phyloP scores from a whole-genome alignment of 2,888 invertebrate genomes.

The Parapristionchus giblindavisi region DNA sequence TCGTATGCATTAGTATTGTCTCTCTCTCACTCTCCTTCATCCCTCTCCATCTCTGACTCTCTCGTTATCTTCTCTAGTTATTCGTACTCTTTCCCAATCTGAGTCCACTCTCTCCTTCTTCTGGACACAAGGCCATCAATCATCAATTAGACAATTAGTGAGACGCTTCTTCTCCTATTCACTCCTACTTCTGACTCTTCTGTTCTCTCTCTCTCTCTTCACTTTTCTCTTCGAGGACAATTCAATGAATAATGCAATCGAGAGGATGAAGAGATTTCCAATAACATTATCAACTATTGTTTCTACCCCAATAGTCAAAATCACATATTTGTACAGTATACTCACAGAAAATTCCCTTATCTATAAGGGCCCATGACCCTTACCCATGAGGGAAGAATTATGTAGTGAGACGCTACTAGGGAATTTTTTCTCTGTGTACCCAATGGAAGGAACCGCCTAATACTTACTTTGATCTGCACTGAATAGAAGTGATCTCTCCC shows the following conservation, averaged over 20 bases:
- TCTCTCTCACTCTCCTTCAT: neutral
- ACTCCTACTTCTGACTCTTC: too few relatives aligned
- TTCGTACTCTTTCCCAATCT: neutral
- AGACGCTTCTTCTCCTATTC: neutral
- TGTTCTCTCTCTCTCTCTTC: constrained; percentile 4
- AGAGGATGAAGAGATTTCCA: neutral
- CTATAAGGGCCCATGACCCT: too few relatives aligned
- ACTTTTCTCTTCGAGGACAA: neutral
- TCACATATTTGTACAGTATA: too few relatives aligned
- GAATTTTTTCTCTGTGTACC: neutral
- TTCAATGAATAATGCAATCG: neutral
- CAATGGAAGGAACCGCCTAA: neutral
- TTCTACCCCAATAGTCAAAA: too few relatives aligned
- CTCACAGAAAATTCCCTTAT: too few relatives aligned
- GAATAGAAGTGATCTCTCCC: constrained; percentile 48
- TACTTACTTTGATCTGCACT: constrained; percentile 54
- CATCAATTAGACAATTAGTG: constrained; percentile 38
- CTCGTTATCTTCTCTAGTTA: neutral
- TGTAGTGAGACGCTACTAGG: too few relatives aligned
- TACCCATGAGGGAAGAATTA: too few relatives aligned
- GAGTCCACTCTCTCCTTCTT: constrained; percentile 1
- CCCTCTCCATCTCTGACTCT: neutral
- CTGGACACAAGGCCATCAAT: constrained; percentile 25
- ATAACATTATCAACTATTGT: too few relatives aligned
- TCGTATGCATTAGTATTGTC: neutral